A percentile compares a stretch with the other conserved stretches of the same genome.
These are phyloP conservation scores for Drosophila sproati DNA, from an alignment of 1,140 invertebrate genomes.

Conservation along the genomic window DNA sequence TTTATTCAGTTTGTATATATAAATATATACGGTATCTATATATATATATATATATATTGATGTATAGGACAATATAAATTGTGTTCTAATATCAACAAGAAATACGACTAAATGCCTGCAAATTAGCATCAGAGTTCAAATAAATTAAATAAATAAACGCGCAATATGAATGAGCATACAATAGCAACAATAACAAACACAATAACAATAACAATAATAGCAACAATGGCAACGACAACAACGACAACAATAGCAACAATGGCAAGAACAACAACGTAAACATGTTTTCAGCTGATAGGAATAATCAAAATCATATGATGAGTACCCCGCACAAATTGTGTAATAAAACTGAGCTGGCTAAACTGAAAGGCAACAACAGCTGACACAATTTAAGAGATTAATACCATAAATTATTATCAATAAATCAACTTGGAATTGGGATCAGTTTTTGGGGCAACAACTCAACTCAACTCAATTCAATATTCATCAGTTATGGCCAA, in stretches of 20 bases:
- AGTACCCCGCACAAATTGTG: conserved; percentile 53
- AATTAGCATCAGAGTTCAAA: conserved; percentile 66
- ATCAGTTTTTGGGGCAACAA: neutral
- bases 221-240: no score
- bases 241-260: no score
- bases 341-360: conserved; percentile 40
- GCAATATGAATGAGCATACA: conserved; percentile 38
- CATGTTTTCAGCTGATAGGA: conserved; percentile 27
- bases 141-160: conserved; percentile 57
- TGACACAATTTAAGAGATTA: conserved; percentile 12
- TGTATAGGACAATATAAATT: conserved; percentile 18
- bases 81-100: conserved; percentile 48
- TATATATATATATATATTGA: conserved; percentile 1
- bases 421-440: conserved; percentile 21
- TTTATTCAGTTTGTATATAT: neutral
- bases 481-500: no score
- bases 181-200: conserved; percentile 27
- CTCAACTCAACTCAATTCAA: no score
- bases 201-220: conserved; percentile 6
- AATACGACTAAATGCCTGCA: conserved; percentile 49
- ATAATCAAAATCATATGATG: conserved; percentile 73
- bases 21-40: neutral
- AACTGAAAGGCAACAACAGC: conserved; percentile 19
- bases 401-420: conserved; percentile 45
- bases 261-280: conserved; percentile 14